Evolutionary conservation across 1,140 invertebrate genomes (phyloP).

Genomic region (Brachionus sp.): DNA sequence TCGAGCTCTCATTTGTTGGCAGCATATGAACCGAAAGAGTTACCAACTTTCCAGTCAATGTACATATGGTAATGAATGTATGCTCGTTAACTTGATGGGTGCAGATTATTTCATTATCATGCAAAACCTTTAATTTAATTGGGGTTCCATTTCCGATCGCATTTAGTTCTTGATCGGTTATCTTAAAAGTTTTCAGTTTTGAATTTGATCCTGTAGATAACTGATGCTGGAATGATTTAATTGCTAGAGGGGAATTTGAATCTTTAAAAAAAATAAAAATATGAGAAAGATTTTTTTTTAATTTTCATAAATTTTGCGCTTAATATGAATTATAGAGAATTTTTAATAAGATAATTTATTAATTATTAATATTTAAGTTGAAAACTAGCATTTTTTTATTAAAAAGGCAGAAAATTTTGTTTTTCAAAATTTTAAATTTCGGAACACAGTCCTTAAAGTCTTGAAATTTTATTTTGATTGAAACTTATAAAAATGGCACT

Average conservation of each 20-base stretch:
- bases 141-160: slow-evolving; percentile 31
- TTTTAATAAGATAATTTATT: too few relatives aligned
- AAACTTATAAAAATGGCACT: too few relatives aligned
- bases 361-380: too few relatives aligned
- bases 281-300: too few relatives aligned
- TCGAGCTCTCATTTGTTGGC: not conserved
- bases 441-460: too few relatives aligned
- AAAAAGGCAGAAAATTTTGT: too few relatives aligned
- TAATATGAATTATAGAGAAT: too few relatives aligned
- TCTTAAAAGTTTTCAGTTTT: slow-evolving; percentile 33
- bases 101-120: slow-evolving; percentile 43
- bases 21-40: slow-evolving; percentile 23
- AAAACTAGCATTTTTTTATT: too few relatives aligned
- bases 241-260: not conserved
- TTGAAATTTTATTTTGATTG: too few relatives aligned
- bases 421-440: too few relatives aligned
- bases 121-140: slow-evolving; percentile 41
- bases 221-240: not conserved
- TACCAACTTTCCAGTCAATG: slow-evolving; percentile 33
- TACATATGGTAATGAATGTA: slow-evolving; percentile 30
- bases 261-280: not conserved
- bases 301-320: too few relatives aligned
- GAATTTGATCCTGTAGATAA: not conserved
- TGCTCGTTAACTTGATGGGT: slow-evolving; percentile 18
- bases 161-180: slow-evolving; percentile 41